These are phyloP conservation scores for Aleiodes sp. DNA, from an alignment of 1,140 invertebrate genomes.

Conservation along the genomic window DNA sequence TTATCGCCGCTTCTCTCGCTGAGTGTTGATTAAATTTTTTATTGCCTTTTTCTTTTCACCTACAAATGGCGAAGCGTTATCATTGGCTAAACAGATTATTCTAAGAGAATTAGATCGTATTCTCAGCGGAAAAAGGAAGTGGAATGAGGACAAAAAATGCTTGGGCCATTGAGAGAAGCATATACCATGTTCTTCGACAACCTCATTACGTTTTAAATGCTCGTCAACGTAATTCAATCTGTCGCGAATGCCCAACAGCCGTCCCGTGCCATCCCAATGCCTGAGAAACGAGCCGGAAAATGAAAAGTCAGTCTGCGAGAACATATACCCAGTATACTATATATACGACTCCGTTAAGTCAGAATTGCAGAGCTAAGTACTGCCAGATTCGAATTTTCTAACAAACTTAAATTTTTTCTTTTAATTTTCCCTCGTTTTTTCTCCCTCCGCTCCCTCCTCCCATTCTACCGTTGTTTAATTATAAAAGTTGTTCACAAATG, in stretches of 20 bases:
- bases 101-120: no score
- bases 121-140: background rate
- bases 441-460: no score
- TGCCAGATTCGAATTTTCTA: background rate
- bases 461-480: no score
- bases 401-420: background rate
- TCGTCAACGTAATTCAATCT: slow-evolving; percentile 25
- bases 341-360: background rate
- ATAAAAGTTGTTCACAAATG: slow-evolving; percentile 25
- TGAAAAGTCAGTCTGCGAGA: background rate
- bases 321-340: background rate
- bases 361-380: background rate
- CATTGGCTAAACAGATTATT: no score
- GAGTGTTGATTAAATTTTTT: no score
- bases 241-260: background rate
- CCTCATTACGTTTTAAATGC: slow-evolving; percentile 21
- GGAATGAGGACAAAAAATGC: background rate
- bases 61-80: no score
- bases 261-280: background rate
- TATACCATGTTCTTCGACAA: background rate
- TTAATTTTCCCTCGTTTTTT: no score
- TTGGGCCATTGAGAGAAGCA: background rate
- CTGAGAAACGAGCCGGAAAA: slow-evolving; percentile 14
- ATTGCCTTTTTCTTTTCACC: no score
- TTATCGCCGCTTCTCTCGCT: no score